Percentiles rank a stretch among this genome's conserved stretches.
Conservation (phyloP, 2,113 vertebrate genomes). For the Daubentonia madagascariensis region DNA sequence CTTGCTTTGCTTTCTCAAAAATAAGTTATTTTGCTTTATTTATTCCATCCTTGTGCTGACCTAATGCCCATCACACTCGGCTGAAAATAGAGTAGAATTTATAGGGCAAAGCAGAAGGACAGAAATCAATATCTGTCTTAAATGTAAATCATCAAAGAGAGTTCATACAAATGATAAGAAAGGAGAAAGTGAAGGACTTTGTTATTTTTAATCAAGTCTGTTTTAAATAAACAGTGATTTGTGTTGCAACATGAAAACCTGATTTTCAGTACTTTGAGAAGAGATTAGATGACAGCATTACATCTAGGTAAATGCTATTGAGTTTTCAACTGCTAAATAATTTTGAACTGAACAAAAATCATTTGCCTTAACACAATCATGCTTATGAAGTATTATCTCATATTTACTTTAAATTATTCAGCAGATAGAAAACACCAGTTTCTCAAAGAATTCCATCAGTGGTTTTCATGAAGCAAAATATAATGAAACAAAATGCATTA, state of each 20-base stretch:
- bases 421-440: background rate
- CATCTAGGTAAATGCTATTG: background rate
- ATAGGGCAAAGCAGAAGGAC: background rate
- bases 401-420: constrained; percentile 25
- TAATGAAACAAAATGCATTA: background rate
- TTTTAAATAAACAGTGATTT: constrained; percentile 47
- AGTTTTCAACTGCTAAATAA: constrained; percentile 26
- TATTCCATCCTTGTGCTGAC: constrained; percentile 26
- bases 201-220: constrained; percentile 46
- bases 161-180: constrained; percentile 19
- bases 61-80: constrained; percentile 6
- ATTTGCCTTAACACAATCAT: background rate
- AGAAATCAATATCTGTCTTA: constrained; percentile 63
- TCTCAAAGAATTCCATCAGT: background rate
- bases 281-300: background rate
- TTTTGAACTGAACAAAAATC: background rate
- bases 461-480: background rate
- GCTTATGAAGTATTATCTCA: background rate
- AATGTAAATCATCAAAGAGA: constrained; percentile 64
- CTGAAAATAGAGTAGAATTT: constrained; percentile 47
- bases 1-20: constrained; percentile 26
- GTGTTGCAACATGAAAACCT: background rate
- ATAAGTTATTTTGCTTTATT: background rate
- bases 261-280: constrained; percentile 16
- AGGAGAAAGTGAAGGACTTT: constrained; percentile 54